Conservation (phyloP, 1,140 invertebrate species). For the Magallana ariakensis region DNA sequence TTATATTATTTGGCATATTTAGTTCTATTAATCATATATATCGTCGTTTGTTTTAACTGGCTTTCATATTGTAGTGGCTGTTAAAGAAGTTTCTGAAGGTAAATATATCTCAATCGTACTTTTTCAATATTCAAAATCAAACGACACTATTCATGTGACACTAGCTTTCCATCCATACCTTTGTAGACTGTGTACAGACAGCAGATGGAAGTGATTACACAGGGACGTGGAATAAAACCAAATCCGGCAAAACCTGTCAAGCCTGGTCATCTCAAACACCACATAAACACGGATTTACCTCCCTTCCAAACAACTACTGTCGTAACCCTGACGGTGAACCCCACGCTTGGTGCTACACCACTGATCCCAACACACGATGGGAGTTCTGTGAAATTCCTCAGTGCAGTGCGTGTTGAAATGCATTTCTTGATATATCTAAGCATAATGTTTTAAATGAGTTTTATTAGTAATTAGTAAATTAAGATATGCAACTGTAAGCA, state of each 20-base stretch:
- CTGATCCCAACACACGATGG: conserved; percentile 83
- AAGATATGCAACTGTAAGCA: too few species aligned
- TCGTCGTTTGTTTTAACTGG: neutral
- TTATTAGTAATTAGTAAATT: too few species aligned
- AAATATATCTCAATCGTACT: neutral
- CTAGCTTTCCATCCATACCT: too few species aligned
- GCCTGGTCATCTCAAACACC: conserved; percentile 59
- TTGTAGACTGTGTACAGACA: conserved; percentile 11
- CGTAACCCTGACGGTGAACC: conserved; percentile 96
- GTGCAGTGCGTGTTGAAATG: conserved; percentile 35
- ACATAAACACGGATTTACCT: conserved; percentile 49
- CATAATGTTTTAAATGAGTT: too few species aligned
- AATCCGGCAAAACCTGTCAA: conserved; percentile 59
- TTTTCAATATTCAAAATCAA: neutral
- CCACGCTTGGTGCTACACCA: conserved; percentile 96
- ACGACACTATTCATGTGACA: too few species aligned
- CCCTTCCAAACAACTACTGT: conserved; percentile 92
- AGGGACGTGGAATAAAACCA: conserved; percentile 54
- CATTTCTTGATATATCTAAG: too few species aligned
- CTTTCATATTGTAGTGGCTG: neutral
- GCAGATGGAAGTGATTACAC: conserved; percentile 20
- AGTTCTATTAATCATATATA: too few species aligned
- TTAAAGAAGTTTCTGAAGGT: conserved; percentile 1
- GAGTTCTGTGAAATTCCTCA: conserved; percentile 54
- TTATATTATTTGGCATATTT: too few species aligned